These are phyloP conservation scores for Tragelaphus buxtoni DNA, from an alignment of 2,113 vertebrate genomes.

Conservation along the genomic window DNA sequence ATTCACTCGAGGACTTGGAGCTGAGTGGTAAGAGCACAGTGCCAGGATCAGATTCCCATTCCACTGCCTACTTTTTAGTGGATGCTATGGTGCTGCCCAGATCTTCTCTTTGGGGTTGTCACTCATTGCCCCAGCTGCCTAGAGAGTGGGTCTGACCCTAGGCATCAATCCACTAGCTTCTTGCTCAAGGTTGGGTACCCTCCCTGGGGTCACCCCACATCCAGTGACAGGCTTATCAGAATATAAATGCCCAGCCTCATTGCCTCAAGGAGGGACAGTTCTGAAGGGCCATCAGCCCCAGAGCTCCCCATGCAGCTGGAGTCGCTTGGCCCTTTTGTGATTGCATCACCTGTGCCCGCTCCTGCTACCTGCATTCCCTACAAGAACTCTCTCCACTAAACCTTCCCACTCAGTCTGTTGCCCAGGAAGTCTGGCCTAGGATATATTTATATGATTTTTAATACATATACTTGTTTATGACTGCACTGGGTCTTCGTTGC, in stretches of 20 bases:
- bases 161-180: background rate
- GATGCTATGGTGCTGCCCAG: background rate
- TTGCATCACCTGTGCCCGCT: background rate
- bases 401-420: background rate
- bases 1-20: background rate
- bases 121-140: background rate
- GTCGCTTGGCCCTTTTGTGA: background rate
- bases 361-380: background rate
- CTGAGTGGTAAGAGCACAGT: background rate
- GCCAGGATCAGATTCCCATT: background rate
- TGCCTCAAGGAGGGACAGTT: background rate
- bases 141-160: background rate
- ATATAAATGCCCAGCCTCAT: background rate
- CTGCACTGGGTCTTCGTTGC: background rate
- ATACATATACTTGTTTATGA: background rate
- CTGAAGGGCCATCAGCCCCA: background rate
- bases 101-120: background rate
- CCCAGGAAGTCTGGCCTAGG: background rate
- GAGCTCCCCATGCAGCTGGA: background rate
- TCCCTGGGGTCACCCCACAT: background rate
- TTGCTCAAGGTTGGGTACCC: background rate
- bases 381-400: background rate
- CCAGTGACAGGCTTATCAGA: background rate
- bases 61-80: background rate
- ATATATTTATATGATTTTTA: background rate